Conservation (phyloP, 2,113 vertebrate species). For the Marmota flaviventris region DNA sequence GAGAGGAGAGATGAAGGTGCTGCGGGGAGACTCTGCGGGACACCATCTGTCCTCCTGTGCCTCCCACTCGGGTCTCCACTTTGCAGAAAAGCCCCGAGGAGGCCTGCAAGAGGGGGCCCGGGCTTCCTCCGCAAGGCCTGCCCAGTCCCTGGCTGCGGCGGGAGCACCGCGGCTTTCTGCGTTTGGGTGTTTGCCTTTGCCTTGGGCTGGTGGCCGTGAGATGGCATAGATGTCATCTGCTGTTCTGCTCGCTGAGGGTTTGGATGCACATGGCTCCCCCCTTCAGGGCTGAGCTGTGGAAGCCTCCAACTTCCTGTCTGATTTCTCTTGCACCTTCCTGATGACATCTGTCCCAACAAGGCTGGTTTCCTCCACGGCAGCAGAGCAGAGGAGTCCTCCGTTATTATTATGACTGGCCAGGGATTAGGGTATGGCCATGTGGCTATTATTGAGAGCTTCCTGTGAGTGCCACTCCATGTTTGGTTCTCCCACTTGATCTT, state of each 20-base stretch:
- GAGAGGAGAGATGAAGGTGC: slow-evolving; percentile 96
- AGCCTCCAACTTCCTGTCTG: too few species aligned
- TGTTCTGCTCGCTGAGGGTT: neutral
- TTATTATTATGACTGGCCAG: neutral
- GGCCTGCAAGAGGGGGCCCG: slow-evolving; percentile 47
- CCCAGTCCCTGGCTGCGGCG: neutral
- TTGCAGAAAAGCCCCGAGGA: slow-evolving; percentile 80
- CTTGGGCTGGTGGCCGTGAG: neutral
- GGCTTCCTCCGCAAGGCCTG: neutral
- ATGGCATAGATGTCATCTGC: too few species aligned
- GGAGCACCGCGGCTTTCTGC: accelerated
- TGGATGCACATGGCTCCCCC: too few species aligned
- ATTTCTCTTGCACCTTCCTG: neutral
- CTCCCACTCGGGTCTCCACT: slow-evolving; percentile 88
- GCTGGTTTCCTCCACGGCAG: neutral
- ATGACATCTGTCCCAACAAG: neutral
- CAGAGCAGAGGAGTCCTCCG: too few species aligned
- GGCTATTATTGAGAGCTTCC: neutral
- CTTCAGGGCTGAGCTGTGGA: neutral
- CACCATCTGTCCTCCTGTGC: slow-evolving; percentile 94
- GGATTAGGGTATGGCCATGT: neutral
- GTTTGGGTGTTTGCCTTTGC: neutral
- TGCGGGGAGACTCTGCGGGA: slow-evolving; percentile 91
- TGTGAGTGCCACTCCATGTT: neutral
- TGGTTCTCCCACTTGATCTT: neutral